These are phyloP conservation scores for Gambelia wislizenii DNA, from an alignment of 2,797 vertebrate species.

Conservation along the genomic window DNA sequence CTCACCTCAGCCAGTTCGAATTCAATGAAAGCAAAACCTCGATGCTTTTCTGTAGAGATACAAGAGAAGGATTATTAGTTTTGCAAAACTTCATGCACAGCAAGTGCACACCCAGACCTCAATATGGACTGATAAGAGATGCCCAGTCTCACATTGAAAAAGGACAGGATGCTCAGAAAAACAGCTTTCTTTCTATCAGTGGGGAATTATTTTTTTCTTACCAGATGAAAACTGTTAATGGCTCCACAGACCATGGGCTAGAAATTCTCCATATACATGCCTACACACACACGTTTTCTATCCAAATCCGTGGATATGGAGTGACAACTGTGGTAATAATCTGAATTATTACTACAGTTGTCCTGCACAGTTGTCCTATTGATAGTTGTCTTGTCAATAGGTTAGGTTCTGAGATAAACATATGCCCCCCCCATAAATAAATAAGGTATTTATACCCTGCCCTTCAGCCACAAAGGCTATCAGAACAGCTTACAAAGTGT, in stretches of 20 bases:
- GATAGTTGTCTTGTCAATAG: too few species aligned
- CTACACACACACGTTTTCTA: too few species aligned
- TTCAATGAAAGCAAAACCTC: conserved; percentile 96
- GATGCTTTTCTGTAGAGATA: conserved; percentile 90
- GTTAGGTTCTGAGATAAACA: too few species aligned
- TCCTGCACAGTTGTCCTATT: too few species aligned
- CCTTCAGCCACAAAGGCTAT: too few species aligned
- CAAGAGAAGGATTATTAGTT: neutral
- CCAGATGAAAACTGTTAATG: neutral
- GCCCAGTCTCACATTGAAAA: neutral
- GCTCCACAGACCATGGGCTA: too few species aligned
- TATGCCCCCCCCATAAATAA: too few species aligned
- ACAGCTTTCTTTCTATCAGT: neutral
- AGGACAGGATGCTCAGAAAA: neutral
- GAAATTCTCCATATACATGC: neutral
- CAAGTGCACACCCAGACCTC: neutral
- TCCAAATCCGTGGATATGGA: too few species aligned
- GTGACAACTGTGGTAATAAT: too few species aligned
- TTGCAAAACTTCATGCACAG: neutral
- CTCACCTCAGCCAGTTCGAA: conserved; percentile 96
- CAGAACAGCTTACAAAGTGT: too few species aligned
- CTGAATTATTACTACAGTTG: too few species aligned
- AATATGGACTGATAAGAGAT: neutral
- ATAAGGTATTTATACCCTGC: too few species aligned
- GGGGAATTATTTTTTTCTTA: neutral